Base-by-base conservation (phyloP, 1,140 invertebrate genomes). In the Hermetia illucens region DNA sequence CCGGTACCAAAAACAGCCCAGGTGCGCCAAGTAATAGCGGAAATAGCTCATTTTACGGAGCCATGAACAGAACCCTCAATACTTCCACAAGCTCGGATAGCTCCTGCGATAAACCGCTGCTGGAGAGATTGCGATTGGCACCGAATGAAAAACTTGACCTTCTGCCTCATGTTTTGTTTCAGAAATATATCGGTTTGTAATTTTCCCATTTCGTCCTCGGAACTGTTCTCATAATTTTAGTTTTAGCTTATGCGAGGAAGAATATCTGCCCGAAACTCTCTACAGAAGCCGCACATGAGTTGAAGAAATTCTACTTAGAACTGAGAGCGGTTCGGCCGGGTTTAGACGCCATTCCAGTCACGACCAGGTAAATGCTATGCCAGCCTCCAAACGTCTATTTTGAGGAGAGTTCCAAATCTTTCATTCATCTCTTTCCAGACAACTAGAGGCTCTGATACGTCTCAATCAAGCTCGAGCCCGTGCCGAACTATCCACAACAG, bases 391-490 rank as follows among this genome's bases (percentile, higher is more conserved):
- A n/a, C n/a, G n/a, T n/a, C 5, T 32, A 6, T 9, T 13, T 32
- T 6, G 16, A 5, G 5, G 15, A 32, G 16, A 32, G 5, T 6
- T 32, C 13, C 13, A 13, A 6, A 16, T 32, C 13, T 33, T 9
- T 13, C 19, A 5, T 15, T 5, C 3, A 33, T 33, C 19, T 33
- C 8, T n/a, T 35, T 29, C 75, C 2, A 65, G 89, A 38, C 86
- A 93, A 53, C 66, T 93, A 19, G 83, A 92, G 68, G 90, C 88
- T 5, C 68, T 95, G 32, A 82, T 93, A 24, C 62, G 90, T 52
- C 64, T 97, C 2, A 83, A 88, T 10, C 79, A 91, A 77, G 87
- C 90, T 16, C 65, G 90, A 58, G 89, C 90, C 5, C 77, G 87
- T 50, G 52, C 83, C 12, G 89, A 93, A 55, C 64, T 95, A 32